Conservation (phyloP, 2,888 invertebrate genomes). For the Eupeodes luniger region DNA sequence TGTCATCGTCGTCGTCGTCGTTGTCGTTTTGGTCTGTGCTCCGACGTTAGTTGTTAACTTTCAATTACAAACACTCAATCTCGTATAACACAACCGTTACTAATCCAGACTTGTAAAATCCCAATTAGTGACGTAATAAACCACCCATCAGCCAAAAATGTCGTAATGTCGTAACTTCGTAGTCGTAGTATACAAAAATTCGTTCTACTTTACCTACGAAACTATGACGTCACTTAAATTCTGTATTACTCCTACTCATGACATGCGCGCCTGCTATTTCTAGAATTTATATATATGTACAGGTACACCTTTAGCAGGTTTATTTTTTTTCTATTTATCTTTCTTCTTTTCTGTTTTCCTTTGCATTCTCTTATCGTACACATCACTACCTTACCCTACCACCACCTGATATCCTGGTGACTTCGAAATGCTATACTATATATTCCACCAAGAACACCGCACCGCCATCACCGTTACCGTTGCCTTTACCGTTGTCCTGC, state of each 20-base stretch:
- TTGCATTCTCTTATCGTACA: slow-evolving; percentile 51
- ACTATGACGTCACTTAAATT: slow-evolving; percentile 65
- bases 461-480: too few species aligned
- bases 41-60: slow-evolving; percentile 65
- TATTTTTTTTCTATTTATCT: not conserved
- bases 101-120: slow-evolving; percentile 56
- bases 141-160: slow-evolving; percentile 11
- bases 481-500: slow-evolving; percentile 25
- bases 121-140: slow-evolving; percentile 45
- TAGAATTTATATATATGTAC: not conserved
- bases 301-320: not conserved
- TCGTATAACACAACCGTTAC: slow-evolving; percentile 57
- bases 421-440: not conserved
- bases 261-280: slow-evolving; percentile 53
- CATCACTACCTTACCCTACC: not conserved
- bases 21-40: slow-evolving; percentile 35
- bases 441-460: not conserved
- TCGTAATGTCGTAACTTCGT: not conserved
- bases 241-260: slow-evolving; percentile 17
- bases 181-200: slow-evolving; percentile 49
- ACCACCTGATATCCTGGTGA: slow-evolving; percentile 52
- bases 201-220: slow-evolving; percentile 63
- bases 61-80: slow-evolving; percentile 74
- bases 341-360: not conserved
- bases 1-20: slow-evolving; percentile 14